Conservation (phyloP, 2,797 vertebrate genomes). For the Apogon talboti region DNA sequence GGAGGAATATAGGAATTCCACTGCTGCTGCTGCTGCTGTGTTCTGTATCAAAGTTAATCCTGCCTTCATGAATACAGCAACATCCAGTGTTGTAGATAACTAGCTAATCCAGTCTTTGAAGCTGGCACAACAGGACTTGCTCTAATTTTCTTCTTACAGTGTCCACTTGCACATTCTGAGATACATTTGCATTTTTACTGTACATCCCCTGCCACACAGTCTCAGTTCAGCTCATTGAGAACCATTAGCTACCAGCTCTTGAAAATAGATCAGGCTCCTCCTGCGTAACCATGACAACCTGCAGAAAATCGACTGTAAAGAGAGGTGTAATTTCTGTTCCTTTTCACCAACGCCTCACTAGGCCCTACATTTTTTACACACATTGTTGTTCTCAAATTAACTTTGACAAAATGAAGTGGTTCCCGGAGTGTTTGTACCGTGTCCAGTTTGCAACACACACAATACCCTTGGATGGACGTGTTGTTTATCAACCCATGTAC, state of each 20-base stretch:
- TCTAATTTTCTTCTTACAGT: conserved; percentile 48
- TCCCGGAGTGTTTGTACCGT: neutral
- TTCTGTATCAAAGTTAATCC: conserved; percentile 44
- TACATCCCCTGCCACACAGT: conserved; percentile 61
- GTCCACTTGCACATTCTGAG: conserved; percentile 40
- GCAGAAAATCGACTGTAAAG: conserved; percentile 64
- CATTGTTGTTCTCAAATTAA: conserved; percentile 14
- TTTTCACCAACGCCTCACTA: conserved; percentile 27
- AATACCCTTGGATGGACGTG: neutral
- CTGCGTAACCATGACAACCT: conserved; percentile 81
- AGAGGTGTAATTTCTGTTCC: conserved; percentile 50
- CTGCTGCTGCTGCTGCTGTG: neutral
- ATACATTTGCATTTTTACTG: conserved; percentile 70
- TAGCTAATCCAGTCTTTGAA: conserved; percentile 60
- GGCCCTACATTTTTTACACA: conserved; percentile 26
- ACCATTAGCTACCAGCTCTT: conserved; percentile 69
- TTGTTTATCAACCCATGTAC: conserved; percentile 6
- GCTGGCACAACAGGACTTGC: conserved; percentile 23
- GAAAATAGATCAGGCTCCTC: conserved; percentile 76
- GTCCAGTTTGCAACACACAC: conserved; percentile 1
- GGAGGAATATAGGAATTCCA: conserved; percentile 23
- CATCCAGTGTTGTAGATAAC: conserved; percentile 49
- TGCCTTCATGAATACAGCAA: conserved; percentile 30
- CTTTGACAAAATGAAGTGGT: too few species aligned
- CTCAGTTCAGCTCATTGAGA: conserved; percentile 65